phyloP scores from a whole-genome alignment of 2,888 invertebrate genomes.

The Diadromus collaris region DNA sequence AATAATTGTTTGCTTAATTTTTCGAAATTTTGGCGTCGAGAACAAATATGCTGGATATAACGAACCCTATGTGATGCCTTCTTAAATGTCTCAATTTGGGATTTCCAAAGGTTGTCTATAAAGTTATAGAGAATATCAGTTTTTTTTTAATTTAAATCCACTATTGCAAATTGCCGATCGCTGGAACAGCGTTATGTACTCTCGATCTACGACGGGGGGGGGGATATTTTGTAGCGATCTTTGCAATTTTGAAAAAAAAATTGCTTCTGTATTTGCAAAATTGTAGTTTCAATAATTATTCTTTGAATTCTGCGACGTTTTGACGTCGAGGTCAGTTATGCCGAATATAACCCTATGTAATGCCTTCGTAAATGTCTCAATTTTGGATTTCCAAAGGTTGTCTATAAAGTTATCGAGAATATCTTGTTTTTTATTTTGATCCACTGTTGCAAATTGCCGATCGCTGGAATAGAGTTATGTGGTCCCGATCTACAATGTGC shows the following conservation, averaged over 20 bases:
- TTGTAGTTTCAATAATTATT: not conserved
- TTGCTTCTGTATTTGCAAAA: not conserved
- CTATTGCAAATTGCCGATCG: not conserved
- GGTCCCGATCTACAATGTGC: not conserved
- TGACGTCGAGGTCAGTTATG: not conserved
- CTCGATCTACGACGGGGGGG: not conserved
- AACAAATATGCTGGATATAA: not conserved
- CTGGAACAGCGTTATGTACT: not conserved
- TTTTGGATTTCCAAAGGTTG: not conserved
- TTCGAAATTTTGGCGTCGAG: not conserved
- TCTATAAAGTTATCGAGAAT: not conserved
- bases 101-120: not conserved
- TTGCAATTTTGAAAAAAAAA: slow-evolving; percentile 40
- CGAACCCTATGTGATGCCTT: not conserved
- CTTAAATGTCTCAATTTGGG: not conserved
- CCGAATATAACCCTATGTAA: not conserved
- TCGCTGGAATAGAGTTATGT: not conserved
- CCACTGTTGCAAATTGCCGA: not conserved
- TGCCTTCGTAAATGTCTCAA: not conserved
- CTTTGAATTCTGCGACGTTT: not conserved
- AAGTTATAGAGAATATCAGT: not conserved
- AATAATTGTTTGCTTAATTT: not conserved
- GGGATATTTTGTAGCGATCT: slow-evolving; percentile 2
- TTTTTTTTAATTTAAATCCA: not conserved
- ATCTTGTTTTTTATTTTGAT: not conserved